Base-by-base conservation (phyloP, 2,888 invertebrate species). In the Drosophila birchii region DNA sequence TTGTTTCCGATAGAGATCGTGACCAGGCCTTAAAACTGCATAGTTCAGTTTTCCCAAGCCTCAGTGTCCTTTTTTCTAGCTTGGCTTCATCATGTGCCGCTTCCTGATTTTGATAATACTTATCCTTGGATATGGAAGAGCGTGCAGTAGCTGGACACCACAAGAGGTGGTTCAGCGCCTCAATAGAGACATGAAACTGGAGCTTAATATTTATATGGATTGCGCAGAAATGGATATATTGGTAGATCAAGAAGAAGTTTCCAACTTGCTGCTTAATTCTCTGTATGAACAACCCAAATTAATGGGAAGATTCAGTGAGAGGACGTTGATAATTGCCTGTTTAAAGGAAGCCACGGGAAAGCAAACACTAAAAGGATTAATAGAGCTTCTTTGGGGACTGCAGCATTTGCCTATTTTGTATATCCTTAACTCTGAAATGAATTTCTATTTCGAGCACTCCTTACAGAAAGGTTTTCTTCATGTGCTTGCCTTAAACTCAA, bases 1-100 rank as follows among this genome's bases (percentile, higher is more conserved):
- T 80, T 73, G 68, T 60, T 62, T 39, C 47, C 60, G 79, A 80
- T 80, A 47, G 49, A 20, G 41, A 75, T 83, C 69, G n/a, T 43
- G n/a, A 34, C 53, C 43, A 44, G 59, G 39, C 23, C 62, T 69
- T 62, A 67, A 76, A 81, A 68, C 34, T 45, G 20, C 54, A 38
- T 63, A n/a, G 0, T 34, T 58, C 8, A n/a, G 16, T 18, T 34
- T 34, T 12, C 43, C 39, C 38, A 18, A 16, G 38, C 20, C 9
- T 12, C 58, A 78, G 79, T 82, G 32, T 79, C 49, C 69, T 73
- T 76, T 67, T 39, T 23, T 29, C 58, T 2, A 39, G 43, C 45
- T 45, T 23, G 11, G 38, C 34, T 32, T 20, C 34, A 63, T 23
- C 58, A 63, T 76, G 70, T 45, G 36, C 34, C 14, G 23, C 20